phyloP scores from a whole-genome alignment of 1,140 invertebrate species.

The Plectus sambesii region DNA sequence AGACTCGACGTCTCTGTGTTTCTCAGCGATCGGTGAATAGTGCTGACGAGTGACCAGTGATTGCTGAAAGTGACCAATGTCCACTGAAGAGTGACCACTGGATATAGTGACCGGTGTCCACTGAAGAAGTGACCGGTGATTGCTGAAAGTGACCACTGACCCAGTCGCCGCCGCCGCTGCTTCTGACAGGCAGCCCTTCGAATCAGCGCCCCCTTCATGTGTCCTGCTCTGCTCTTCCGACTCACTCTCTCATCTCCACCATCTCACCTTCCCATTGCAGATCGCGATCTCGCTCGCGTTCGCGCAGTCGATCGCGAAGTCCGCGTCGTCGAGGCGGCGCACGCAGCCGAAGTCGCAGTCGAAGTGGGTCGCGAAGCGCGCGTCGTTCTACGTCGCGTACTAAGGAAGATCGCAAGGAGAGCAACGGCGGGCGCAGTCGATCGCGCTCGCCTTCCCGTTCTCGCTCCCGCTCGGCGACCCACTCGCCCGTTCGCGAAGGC shows the following conservation, averaged over 20 bases:
- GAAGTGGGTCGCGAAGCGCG: conserved; percentile 68
- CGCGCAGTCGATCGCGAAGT: conserved; percentile 64
- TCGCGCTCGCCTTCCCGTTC: conserved; percentile 56
- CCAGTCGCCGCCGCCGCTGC: too few species aligned
- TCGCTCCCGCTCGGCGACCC: conserved; percentile 83
- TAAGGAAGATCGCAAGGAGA: conserved; percentile 88
- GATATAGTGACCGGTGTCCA: too few species aligned
- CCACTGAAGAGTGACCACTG: too few species aligned
- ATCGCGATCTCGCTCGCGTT: conserved; percentile 19
- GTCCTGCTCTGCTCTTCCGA: background rate
- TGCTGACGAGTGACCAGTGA: too few species aligned
- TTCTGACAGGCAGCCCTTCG: background rate
- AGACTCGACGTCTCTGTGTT: too few species aligned
- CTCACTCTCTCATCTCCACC: background rate
- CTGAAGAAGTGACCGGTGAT: too few species aligned
- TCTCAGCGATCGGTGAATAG: too few species aligned
- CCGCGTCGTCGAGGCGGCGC: conserved; percentile 78
- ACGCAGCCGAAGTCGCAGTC: conserved; percentile 59
- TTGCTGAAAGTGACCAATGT: too few species aligned
- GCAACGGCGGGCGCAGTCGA: conserved; percentile 74
- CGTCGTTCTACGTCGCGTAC: conserved; percentile 79
- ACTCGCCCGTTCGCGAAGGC: too few species aligned
- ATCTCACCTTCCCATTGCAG: conserved; percentile 4
- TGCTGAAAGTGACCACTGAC: too few species aligned
- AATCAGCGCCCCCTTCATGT: conserved; percentile 5